Base-by-base conservation (phyloP, 1,140 invertebrate species). In the Eumaeus atala region DNA sequence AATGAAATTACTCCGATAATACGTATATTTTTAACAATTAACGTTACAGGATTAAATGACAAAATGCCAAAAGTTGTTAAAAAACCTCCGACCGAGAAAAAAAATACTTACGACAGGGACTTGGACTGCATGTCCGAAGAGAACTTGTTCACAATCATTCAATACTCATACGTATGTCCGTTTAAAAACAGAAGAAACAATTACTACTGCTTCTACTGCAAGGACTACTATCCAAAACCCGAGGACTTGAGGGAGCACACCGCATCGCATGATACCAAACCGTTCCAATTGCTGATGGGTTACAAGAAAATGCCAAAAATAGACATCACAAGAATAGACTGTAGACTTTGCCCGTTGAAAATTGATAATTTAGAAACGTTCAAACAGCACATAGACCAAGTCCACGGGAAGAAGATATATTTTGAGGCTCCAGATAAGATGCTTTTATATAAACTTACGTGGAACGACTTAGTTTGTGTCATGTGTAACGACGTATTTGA, bases 181-280 rank as follows among this genome's bases (percentile, higher is more conserved):
- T 87, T 87, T 64, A 83, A 84, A 53, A 87, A 87, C 38, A 61
- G 81, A 56, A 58, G 79, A n/a, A 87, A 84, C 21, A 87, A 87
- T 36, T 87, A 84, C 37, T 86, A 86, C 48, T 87, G 83, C 54
- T 87, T 83, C 56, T 87, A 87, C 51, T 87, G 83, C 53, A 87
- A 84, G 44, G 79, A 84, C 33, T 83, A 83, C 35, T 87, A 77
- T 40, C 74, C 81, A 0, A 84, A 84, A 48, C 83, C 83, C 0
- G 81, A 87, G 47, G 83, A 87, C 48, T 53, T 87, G n/a, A 57
- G 83, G 14, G 81, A 83, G 10, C 83, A 87, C 44, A 87, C 81
- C 0, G 53, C 75, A 0, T 69, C 72, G 1, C 83, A 87, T 44
- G 80, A 87, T 59, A 83, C 83, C 0, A 86, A 84, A 57, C 79